Conservation (phyloP, 2,888 invertebrate genomes). For the Reticulitermes lucifugus region DNA sequence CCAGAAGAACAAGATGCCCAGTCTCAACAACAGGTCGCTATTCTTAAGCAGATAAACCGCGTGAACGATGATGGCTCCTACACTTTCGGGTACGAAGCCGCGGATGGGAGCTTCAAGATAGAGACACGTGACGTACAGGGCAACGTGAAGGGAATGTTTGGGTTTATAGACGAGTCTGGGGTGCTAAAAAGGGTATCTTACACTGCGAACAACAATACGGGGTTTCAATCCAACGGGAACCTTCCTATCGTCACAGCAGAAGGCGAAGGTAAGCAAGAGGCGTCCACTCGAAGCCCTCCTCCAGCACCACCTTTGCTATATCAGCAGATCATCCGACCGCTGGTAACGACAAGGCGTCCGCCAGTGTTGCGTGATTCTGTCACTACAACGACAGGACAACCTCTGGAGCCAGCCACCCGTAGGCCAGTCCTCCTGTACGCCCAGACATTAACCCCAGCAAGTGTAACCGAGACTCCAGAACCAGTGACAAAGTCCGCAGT, state of each 20-base stretch:
- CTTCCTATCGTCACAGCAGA: conserved; percentile 26
- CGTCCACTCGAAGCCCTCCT: conserved; percentile 25
- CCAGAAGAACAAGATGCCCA: conserved; percentile 67
- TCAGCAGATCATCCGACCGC: conserved; percentile 44
- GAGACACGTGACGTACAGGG: conserved; percentile 80
- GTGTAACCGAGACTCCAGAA: conserved; percentile 16
- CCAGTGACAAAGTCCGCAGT: conserved; percentile 22
- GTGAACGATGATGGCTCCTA: conserved; percentile 87
- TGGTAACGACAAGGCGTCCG: neutral
- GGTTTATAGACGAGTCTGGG: conserved; percentile 81
- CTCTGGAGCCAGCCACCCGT: conserved; percentile 44
- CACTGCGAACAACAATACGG: conserved; percentile 68
- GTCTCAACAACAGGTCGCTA: conserved; percentile 78
- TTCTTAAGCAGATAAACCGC: conserved; percentile 83
- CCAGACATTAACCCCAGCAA: conserved; percentile 37
- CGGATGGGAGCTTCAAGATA: conserved; percentile 87
- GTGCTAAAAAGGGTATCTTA: conserved; percentile 85
- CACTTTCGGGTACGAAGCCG: conserved; percentile 87
- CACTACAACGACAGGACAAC: conserved; percentile 46
- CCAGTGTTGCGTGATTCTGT: neutral
- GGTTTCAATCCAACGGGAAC: conserved; percentile 54
- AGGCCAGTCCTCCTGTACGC: conserved; percentile 45
- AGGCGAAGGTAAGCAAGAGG: conserved; percentile 10
- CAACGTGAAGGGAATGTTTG: conserved; percentile 82
- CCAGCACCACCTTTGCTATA: conserved; percentile 48